phyloP scores from a whole-genome alignment of 2,113 vertebrate species.

The Dolichotis patagonum region DNA sequence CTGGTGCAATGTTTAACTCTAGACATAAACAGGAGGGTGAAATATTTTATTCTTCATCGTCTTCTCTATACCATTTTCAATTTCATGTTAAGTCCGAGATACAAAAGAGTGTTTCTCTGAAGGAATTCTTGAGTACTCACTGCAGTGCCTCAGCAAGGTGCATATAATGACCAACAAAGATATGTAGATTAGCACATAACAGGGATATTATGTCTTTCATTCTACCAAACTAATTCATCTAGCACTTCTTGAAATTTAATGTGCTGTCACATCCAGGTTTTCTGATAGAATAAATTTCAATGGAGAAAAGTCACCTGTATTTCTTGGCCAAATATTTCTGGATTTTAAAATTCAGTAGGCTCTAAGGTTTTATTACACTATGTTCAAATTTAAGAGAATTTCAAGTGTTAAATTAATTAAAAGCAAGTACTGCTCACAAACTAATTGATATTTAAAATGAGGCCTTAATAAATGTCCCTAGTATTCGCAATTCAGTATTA shows the following conservation, averaged over 20 bases:
- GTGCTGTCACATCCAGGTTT: neutral
- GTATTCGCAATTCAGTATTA: neutral
- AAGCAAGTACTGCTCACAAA: neutral
- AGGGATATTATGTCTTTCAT: neutral
- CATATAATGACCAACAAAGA: neutral
- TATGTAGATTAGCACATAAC: neutral
- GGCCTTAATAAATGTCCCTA: slow-evolving; percentile 16
- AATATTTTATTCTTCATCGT: neutral
- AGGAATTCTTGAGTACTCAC: neutral
- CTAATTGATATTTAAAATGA: slow-evolving; percentile 47
- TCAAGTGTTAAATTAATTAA: slow-evolving; percentile 31
- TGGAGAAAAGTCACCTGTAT: neutral
- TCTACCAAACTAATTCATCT: neutral
- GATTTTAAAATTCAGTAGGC: neutral
- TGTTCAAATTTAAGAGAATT: slow-evolving; percentile 33
- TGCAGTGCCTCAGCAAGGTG: neutral
- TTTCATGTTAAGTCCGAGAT: slow-evolving; percentile 28
- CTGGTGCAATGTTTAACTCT: neutral
- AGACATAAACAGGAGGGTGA: neutral
- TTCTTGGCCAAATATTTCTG: neutral
- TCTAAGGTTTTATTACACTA: neutral
- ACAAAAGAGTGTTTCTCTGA: neutral
- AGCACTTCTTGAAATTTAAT: neutral
- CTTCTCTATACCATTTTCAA: neutral
- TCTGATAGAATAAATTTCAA: neutral